Conservation (phyloP, 2,113 vertebrate species). For the Gavialis gangeticus region DNA sequence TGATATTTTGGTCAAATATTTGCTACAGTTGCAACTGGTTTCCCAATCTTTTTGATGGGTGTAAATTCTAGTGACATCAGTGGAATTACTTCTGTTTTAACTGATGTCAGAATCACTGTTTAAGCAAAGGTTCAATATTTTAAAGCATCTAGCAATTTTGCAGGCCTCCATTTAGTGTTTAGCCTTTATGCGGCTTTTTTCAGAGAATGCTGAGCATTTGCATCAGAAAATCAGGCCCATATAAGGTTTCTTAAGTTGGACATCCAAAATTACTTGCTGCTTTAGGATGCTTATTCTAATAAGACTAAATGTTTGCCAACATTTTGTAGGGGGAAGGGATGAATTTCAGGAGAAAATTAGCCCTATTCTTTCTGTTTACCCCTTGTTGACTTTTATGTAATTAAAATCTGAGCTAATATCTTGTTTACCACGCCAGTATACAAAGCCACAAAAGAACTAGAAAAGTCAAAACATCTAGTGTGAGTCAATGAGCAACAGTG, state of each 20-base stretch:
- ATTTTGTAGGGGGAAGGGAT: neutral
- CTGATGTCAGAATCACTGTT: neutral
- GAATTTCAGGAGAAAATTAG: neutral
- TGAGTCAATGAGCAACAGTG: constrained; percentile 47
- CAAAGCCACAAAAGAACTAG: constrained; percentile 71
- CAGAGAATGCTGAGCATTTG: neutral
- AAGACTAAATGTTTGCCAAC: neutral
- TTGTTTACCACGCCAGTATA: constrained; percentile 48
- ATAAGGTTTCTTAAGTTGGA: neutral
- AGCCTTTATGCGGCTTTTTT: neutral
- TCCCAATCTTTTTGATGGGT: neutral
- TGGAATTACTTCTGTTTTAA: neutral
- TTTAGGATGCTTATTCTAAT: neutral
- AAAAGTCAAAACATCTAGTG: constrained; percentile 69
- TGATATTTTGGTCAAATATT: neutral
- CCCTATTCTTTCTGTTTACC: neutral
- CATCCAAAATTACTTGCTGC: neutral
- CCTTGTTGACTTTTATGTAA: neutral
- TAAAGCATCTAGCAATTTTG: neutral
- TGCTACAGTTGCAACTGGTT: neutral
- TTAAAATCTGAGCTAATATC: neutral
- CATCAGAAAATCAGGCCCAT: neutral
- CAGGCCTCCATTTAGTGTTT: neutral
- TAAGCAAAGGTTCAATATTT: neutral
- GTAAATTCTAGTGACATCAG: neutral